Percentiles rank a stretch among this genome's conserved stretches.
Conservation (phyloP, 2,797 vertebrate genomes). For the Takifugu ocellatus region DNA sequence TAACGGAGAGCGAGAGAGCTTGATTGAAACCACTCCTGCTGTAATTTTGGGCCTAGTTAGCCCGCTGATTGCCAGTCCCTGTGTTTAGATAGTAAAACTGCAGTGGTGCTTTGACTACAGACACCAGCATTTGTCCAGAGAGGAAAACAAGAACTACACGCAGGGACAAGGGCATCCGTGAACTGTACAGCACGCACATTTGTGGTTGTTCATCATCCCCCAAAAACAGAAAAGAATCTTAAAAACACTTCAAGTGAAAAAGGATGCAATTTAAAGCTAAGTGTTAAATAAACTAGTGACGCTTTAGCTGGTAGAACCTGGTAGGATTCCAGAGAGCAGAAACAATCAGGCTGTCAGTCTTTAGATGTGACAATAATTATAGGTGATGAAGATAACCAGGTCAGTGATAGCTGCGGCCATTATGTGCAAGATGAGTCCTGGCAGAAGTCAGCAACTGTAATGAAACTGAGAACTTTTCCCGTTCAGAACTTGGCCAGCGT, state of each 20-base stretch:
- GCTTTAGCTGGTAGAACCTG: background rate
- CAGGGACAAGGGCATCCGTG: background rate
- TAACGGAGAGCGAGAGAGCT: slow-evolving; percentile 37
- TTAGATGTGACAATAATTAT: slow-evolving; percentile 59
- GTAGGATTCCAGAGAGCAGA: slow-evolving; percentile 15
- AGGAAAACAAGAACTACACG: slow-evolving; percentile 23
- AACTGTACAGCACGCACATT: background rate
- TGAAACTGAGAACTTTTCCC: slow-evolving; percentile 46
- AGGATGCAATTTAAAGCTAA: slow-evolving; percentile 8
- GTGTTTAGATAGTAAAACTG: slow-evolving; percentile 76
- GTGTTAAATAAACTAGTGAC: slow-evolving; percentile 5
- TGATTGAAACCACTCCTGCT: slow-evolving; percentile 68
- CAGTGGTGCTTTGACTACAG: slow-evolving; percentile 68
- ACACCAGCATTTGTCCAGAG: slow-evolving; percentile 47
- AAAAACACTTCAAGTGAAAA: slow-evolving; percentile 6
- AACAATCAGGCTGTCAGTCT: slow-evolving; percentile 58
- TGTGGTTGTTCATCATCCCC: too few relatives aligned
- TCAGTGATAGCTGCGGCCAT: slow-evolving; percentile 54
- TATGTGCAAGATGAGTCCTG: slow-evolving; percentile 70
- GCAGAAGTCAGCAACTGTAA: slow-evolving; percentile 53
- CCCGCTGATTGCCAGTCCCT: slow-evolving; percentile 69
- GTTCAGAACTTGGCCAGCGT: slow-evolving; percentile 35
- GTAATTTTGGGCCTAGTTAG: slow-evolving; percentile 77
- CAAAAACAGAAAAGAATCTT: background rate
- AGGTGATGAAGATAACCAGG: slow-evolving; percentile 38